Percentiles rank a stretch among this genome's conserved stretches.
These are phyloP conservation scores for Neostethus bicornis DNA, from an alignment of 2,797 vertebrate genomes.

Conservation along the genomic window DNA sequence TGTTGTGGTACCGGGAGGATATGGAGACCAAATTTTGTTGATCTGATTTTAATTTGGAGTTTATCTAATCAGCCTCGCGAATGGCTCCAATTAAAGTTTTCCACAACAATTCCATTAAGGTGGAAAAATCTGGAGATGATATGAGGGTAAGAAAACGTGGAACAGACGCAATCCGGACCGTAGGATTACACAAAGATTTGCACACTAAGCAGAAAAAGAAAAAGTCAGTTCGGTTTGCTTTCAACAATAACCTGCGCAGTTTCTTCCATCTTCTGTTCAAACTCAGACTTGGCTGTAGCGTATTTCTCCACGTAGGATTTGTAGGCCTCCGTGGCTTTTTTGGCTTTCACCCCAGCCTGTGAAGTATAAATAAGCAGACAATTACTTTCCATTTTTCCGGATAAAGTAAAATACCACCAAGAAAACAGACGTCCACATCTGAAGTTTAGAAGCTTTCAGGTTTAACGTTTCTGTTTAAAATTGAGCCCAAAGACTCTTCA, in stretches of 20 bases:
- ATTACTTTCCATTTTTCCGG: constrained; percentile 27
- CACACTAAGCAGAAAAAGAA: constrained; percentile 11
- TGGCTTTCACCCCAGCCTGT: constrained; percentile 93
- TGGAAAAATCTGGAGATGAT: constrained; percentile 71
- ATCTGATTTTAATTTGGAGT: constrained; percentile 78
- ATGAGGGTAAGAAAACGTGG: constrained; percentile 41
- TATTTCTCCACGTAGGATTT: constrained; percentile 95
- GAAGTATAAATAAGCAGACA: constrained; percentile 55
- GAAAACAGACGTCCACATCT: constrained; percentile 21
- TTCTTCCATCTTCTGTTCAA: constrained; percentile 97
- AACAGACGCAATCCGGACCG: constrained; percentile 22
- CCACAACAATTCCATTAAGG: constrained; percentile 62
- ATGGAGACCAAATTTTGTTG: constrained; percentile 56
- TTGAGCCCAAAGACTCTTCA: constrained; percentile 38
- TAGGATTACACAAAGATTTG: constrained; percentile 45
- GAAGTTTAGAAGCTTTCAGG: constrained; percentile 17
- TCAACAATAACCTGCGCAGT: constrained; percentile 98
- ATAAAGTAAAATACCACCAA: constrained; percentile 26
- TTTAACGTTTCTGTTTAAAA: constrained; percentile 32
- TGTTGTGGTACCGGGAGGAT: constrained; percentile 59
- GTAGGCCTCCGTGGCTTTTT: constrained; percentile 96
- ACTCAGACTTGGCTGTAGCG: constrained; percentile 90
- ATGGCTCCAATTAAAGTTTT: constrained; percentile 74
- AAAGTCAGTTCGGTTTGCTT: background rate
- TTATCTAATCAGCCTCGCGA: constrained; percentile 75